Evolutionary conservation across 2,113 vertebrate genomes (phyloP).

Genomic region (Pristiophorus japonicus): DNA sequence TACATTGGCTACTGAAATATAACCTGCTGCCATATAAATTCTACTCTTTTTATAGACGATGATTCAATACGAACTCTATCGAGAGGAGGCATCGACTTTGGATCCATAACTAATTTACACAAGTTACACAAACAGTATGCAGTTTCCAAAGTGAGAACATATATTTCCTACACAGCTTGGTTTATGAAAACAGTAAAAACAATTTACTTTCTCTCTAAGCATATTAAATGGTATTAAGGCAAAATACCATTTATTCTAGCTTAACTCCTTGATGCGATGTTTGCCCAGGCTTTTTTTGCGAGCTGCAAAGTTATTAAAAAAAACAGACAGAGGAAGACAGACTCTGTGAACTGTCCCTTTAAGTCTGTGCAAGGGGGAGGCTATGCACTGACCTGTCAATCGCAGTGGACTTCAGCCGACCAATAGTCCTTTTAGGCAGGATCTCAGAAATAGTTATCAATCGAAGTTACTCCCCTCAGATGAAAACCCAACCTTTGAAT

Average conservation of each 20-base stretch:
- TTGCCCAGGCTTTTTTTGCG: not conserved
- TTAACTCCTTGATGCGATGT: not conserved
- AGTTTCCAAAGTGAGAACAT: not conserved
- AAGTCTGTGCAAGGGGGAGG: not conserved
- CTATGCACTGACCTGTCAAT: not conserved
- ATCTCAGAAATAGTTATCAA: not conserved
- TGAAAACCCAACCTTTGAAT: not conserved
- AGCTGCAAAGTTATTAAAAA: not conserved
- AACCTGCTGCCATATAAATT: not conserved
- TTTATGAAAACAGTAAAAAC: not conserved
- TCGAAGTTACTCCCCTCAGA: not conserved
- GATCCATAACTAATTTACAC: not conserved
- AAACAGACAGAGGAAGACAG: not conserved
- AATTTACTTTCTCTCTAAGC: not conserved
- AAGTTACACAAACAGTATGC: not conserved
- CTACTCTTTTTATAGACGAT: not conserved
- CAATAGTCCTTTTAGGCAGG: not conserved
- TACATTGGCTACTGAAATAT: not conserved
- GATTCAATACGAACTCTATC: not conserved
- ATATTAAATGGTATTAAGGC: not conserved
- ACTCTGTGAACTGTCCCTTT: not conserved
- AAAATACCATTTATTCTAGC: not conserved
- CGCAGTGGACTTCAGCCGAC: not conserved
- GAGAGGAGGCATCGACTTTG: not conserved
- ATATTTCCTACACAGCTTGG: not conserved